These are phyloP conservation scores for Epistrophe eligans DNA, from an alignment of 2,888 invertebrate species.

Conservation along the genomic window DNA sequence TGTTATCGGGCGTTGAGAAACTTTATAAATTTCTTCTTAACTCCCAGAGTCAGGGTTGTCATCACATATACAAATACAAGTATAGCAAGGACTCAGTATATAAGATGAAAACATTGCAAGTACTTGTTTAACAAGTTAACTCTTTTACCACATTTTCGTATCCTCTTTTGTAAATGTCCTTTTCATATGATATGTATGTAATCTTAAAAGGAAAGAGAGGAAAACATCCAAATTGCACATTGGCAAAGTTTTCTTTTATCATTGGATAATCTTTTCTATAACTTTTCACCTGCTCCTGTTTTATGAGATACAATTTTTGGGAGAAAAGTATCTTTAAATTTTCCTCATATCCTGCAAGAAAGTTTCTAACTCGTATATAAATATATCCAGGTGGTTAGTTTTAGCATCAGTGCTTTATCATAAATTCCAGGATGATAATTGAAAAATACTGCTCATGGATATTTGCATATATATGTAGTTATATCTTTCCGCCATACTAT, in stretches of 20 bases:
- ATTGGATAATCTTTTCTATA: neutral
- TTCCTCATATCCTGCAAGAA: slow-evolving; percentile 10
- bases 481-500: neutral
- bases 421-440: slow-evolving; percentile 44
- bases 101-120: neutral
- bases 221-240: slow-evolving; percentile 30
- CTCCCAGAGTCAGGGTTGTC: neutral
- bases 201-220: neutral
- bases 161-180: neutral
- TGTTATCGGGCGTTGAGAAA: slow-evolving; percentile 52
- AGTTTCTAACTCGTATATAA: neutral
- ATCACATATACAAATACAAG: neutral
- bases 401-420: slow-evolving; percentile 14
- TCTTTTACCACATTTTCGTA: slow-evolving; percentile 32
- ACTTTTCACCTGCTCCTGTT: slow-evolving; percentile 25
- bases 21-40: slow-evolving; percentile 39
- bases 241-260: slow-evolving; percentile 35
- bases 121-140: slow-evolving; percentile 48
- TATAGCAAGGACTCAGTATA: too few relatives aligned
- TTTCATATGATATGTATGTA: neutral
- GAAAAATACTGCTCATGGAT: slow-evolving; percentile 46
- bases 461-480: neutral
- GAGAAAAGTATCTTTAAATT: slow-evolving; percentile 6
- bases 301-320: slow-evolving; percentile 9
- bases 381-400: slow-evolving; percentile 8